Base-by-base conservation (phyloP, 2,888 invertebrate genomes). In the Conistra vaccinii region DNA sequence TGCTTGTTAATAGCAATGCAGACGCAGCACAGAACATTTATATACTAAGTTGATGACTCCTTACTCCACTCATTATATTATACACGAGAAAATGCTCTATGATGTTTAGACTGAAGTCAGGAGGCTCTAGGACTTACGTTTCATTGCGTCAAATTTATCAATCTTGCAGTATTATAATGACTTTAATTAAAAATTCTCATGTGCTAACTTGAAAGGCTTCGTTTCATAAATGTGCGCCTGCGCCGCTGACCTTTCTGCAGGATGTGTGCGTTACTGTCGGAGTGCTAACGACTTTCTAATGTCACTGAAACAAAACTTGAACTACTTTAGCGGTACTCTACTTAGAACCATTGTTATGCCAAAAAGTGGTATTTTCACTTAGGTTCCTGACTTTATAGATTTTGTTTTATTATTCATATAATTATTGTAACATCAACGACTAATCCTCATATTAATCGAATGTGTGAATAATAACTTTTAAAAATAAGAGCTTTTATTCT, bases 271-370 rank as follows among this genome's bases (percentile, higher is more conserved):
- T 76, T 79, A 39, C 62, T 42, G 57, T 35, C 35, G 45, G 26
- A 57, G 81, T 45, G 78, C 81, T 81, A 81, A 79, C 62, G 76
- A 81, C 81, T 79, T 79, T 76, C 81, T 79, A 81, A 81, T 69
- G 53, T 79, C 69, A 42, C 78, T 79, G 81, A 79, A 81, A 78
- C 78, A 74, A n/a, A 61, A 58, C 69, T 26, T 58, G 76, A 7
- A 26, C 69, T 63, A 69, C 23, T 76, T 76, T 69, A 81, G 35
- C 51, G 45, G 76, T 58, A 76, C 51, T 55, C 4, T 20, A 55
- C 23, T 66, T 57, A 53, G 23, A 29, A n/a, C n/a, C 35, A 67
- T 76, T 63, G 57, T 53, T 14, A 32, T 26, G 57, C 3, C 7
- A 57, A 29, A 17, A 7, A 1, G 17, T 57, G 7, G 29, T 57